Base-by-base conservation (phyloP, 2,113 vertebrate species). In the Amia ocellicauda region DNA sequence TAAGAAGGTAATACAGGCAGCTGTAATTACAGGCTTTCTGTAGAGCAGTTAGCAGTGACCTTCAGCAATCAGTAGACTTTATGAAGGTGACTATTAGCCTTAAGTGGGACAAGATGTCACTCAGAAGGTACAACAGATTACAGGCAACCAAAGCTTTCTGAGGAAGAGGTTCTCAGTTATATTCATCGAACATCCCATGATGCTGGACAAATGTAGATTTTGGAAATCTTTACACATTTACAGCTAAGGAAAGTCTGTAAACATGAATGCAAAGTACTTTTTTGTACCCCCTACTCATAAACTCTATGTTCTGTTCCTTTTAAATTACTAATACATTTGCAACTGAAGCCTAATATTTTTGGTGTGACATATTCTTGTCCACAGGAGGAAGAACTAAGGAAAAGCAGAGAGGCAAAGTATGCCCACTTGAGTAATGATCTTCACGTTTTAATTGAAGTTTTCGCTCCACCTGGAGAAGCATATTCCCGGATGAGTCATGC, bases 401-500 rank as follows among this genome's bases (percentile, higher is more conserved):
- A 95, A 85, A 95, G 96, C 14, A 94, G 94, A 40, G 97, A 99
- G 85, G 92, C 93, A 75, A 99, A 98, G 82, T 98, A 97, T 0
- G 88, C 89, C 2, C 97, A 99, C 85, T 88, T 99, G 89, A 95
- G 91, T 81, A 94, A 98, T 28, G 97, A 99, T 80, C 94, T 99
- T 62, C 97, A 99, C 0, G 97, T 98, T 77, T 90, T 99, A 88
- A 98, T 99, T 86, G 97, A 99, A 90, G 97, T 99, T 73, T 99
- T 99, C 72, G 96, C 95, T 77, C 96, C 97, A 67, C 95, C 97
- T 52, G 96, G 96, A 74, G 96, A 99, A 79, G 97, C 97, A 1
- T 98, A 99, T 88, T 97, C 95, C 83, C 93, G 97, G 24, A 99
- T 99, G 97, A 98, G 97, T 86, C 96, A 98, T 67, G 97, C 95